Conservation (phyloP, 1,140 invertebrate genomes). For the Trachelipus rathkii region DNA sequence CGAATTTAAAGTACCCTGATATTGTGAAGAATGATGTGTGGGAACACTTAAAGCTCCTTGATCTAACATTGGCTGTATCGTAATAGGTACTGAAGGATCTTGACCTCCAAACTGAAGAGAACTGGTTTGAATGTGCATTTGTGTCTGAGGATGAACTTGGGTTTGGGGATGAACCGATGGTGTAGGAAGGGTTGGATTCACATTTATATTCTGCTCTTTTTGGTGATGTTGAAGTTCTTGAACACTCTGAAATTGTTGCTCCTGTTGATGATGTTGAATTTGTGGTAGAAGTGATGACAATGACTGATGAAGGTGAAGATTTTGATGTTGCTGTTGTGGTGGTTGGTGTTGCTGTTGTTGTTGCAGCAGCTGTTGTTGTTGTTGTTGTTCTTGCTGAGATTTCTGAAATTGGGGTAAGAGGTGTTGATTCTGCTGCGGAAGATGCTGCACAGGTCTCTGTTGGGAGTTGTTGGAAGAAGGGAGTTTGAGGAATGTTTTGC, state of each 20-base stretch:
- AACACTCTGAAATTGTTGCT: no score
- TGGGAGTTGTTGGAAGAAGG: conserved; percentile 6
- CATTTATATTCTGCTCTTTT: no score
- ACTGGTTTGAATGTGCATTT: no score
- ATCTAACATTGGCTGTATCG: background rate
- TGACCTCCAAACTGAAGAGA: no score
- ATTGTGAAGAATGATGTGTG: background rate
- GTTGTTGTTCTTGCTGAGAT: no score
- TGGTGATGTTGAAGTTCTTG: no score
- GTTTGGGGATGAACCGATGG: no score
- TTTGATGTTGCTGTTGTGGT: background rate
- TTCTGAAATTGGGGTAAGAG: background rate
- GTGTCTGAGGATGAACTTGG: no score
- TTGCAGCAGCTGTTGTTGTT: background rate
- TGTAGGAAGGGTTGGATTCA: no score
- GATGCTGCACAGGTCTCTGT: background rate
- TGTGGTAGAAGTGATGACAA: background rate
- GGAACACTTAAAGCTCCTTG: background rate
- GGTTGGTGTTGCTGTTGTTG: conserved; percentile 4
- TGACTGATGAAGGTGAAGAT: background rate
- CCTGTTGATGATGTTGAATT: no score
- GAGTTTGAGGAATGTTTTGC: conserved; percentile 31
- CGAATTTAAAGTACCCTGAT: background rate
- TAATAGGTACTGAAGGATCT: background rate
- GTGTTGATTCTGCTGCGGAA: background rate